Evolutionary conservation across 2,888 invertebrate genomes (phyloP), one percentile per base, ranked within the genome.

Genomic region (Coenonympha arcania): DNA sequence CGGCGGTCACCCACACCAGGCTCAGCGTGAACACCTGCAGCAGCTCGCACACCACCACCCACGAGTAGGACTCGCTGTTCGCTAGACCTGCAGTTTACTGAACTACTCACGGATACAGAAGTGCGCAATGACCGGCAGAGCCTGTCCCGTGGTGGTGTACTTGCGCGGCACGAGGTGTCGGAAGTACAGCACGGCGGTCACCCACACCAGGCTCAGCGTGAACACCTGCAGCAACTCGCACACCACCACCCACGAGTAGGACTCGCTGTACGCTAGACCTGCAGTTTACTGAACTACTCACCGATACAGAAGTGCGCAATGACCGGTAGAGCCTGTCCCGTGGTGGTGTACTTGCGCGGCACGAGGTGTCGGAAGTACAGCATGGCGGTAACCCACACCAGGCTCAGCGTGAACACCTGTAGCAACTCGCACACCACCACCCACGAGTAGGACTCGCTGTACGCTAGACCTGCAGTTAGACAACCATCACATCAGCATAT

Each of bases 361-460:
- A 93, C 90, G 18, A 93, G 88, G 69, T 94, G 94, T n/a, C 94
- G 87, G 86, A 94, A 89, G 75, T 94, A 94, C 20, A 94, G 79
- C 57, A 94, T 89, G 18, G 93, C 90, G 44, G 94, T 93, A 56
- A 93, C 90, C 92, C 93, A 94, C 79, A 92, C 90, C 42, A 94
- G 79, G 58, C 92, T 92, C 60, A 94, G 79, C 0, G 93, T 92
- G 64, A 93, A 90, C 53, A 94, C 90, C 74, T 94, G 93, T 57
- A 94, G 73, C 40, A 89, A 82, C 72, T 94, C 93, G 69, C 90
- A 90, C 30, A 91, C 76, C 34, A 93, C 75, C n/a, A 92, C 86
- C 84, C 91, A 88, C 75, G 89, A 88, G 51, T 91, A 90, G 48
- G 88, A 86, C 19, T 86, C 81, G 54, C 87, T 84, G 61, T 81